phyloP scores from a whole-genome alignment of 1,140 invertebrate species.

The Pygmarrhopalites habei region DNA sequence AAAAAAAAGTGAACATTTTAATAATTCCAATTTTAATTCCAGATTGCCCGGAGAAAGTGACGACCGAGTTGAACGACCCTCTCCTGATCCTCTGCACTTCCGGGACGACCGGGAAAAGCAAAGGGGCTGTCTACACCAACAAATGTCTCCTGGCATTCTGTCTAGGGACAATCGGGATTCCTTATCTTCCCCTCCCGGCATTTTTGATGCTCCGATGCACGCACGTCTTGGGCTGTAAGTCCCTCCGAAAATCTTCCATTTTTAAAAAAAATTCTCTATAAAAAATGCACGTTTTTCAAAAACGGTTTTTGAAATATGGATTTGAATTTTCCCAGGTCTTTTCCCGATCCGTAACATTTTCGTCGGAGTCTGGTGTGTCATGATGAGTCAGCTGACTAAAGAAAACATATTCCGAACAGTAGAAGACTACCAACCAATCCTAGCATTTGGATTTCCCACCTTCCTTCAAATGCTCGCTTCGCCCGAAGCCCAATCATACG shows the following conservation, averaged over 20 bases:
- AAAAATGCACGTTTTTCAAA: too few relatives aligned
- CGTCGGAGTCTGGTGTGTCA: not conserved
- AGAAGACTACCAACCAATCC: slow-evolving; percentile 16
- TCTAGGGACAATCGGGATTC: not conserved
- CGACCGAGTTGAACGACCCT: slow-evolving; percentile 5
- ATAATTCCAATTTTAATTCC: not conserved
- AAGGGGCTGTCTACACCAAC: slow-evolving; percentile 26
- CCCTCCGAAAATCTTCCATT: too few relatives aligned
- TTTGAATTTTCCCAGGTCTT: not conserved
- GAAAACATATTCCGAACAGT: slow-evolving; percentile 15
- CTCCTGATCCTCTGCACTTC: slow-evolving; percentile 26
- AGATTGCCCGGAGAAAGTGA: slow-evolving; percentile 20
- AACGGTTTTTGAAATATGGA: too few relatives aligned
- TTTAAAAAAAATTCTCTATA: too few relatives aligned
- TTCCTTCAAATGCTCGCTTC: slow-evolving; percentile 8
- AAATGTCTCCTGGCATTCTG: not conserved
- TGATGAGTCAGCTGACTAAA: slow-evolving; percentile 9
- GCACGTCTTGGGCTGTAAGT: slow-evolving; percentile 13
- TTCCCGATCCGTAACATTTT: slow-evolving; percentile 6
- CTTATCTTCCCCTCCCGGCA: not conserved
- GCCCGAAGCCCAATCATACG: slow-evolving; percentile 2
- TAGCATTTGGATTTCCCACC: slow-evolving; percentile 19
- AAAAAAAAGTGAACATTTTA: not conserved
- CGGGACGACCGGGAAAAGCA: slow-evolving; percentile 30
- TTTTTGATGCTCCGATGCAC: slow-evolving; percentile 16